These are phyloP conservation scores for Oncorhynchus nerka DNA, from an alignment of 2,113 vertebrate genomes.

Conservation along the genomic window DNA sequence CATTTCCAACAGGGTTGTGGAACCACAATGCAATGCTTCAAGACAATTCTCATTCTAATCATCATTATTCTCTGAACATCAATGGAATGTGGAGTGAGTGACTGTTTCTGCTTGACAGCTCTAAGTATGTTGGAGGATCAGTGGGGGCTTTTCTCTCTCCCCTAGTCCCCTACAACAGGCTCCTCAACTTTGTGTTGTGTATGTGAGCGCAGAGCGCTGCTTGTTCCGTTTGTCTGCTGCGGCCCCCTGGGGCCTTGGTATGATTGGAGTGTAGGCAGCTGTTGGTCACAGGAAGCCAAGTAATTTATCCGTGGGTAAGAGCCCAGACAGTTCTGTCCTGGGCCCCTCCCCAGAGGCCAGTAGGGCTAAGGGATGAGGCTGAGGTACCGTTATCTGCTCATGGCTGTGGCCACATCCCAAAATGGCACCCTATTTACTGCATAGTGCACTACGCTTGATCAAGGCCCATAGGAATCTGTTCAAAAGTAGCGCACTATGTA, in stretches of 20 bases:
- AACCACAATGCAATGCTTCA: background rate
- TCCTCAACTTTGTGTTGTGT: conserved; percentile 4
- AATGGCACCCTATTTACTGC: too few species aligned
- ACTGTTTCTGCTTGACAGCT: background rate
- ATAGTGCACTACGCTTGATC: too few species aligned
- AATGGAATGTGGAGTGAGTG: background rate
- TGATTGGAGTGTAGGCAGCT: conserved; percentile 15
- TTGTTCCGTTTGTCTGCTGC: conserved; percentile 17
- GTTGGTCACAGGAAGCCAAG: conserved; percentile 23
- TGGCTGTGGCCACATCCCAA: too few species aligned
- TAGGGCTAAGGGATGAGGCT: background rate
- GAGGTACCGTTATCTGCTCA: background rate
- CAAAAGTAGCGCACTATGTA: background rate
- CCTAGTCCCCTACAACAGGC: background rate
- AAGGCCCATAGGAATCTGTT: too few species aligned
- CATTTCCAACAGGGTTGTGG: background rate
- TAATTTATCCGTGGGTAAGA: conserved; percentile 28
- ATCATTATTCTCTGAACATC: background rate
- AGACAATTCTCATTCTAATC: background rate
- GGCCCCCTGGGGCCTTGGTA: background rate
- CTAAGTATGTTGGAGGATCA: too few species aligned
- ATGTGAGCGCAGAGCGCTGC: background rate
- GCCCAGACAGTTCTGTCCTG: conserved; percentile 16
- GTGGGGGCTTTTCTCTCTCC: background rate
- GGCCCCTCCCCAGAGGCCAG: background rate